phyloP scores from a whole-genome alignment of 2,797 vertebrate species.

The Megaceryle alcyon region DNA sequence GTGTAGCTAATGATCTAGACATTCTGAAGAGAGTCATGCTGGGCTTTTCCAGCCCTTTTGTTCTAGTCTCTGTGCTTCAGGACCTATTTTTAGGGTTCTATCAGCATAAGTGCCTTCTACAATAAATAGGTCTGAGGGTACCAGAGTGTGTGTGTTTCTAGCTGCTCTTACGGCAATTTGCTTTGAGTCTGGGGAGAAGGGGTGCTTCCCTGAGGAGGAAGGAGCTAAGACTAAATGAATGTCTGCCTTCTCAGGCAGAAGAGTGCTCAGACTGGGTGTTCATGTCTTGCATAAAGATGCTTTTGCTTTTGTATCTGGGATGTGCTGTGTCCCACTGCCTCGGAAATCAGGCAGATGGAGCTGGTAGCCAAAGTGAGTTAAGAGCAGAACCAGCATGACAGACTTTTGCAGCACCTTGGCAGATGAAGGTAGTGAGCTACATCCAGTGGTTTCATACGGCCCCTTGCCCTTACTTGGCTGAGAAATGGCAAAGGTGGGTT shows the following conservation, averaged over 20 bases:
- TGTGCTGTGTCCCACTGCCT: not conserved
- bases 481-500: not conserved
- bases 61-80: not conserved
- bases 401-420: not conserved
- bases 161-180: not conserved
- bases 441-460: not conserved
- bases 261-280: not conserved
- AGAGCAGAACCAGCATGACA: not conserved
- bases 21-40: not conserved
- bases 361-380: not conserved
- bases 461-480: not conserved
- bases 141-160: not conserved
- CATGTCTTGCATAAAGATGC: not conserved
- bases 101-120: not conserved
- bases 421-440: not conserved
- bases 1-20: not conserved
- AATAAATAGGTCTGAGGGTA: not conserved
- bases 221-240: not conserved
- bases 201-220: not conserved
- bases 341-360: not conserved
- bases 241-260: not conserved
- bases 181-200: not conserved
- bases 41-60: not conserved
- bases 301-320: not conserved
- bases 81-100: not conserved